A percentile compares a stretch with the other conserved stretches of the same genome.
These are phyloP conservation scores for Aselliscus stoliczkanus DNA, from an alignment of 2,797 vertebrate genomes.

Conservation along the genomic window DNA sequence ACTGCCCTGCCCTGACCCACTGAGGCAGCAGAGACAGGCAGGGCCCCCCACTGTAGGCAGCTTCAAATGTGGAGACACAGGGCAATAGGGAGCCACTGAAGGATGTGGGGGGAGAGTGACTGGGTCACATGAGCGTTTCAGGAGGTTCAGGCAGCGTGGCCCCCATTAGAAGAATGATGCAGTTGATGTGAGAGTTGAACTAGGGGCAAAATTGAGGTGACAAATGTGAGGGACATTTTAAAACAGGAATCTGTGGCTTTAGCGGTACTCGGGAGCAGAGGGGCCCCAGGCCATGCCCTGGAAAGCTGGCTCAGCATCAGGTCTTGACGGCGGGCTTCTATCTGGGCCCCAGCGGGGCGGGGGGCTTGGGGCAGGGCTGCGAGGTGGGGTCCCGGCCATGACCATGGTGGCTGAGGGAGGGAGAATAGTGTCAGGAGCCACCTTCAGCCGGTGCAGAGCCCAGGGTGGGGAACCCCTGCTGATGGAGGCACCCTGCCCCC, in stretches of 20 bases:
- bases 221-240: not conserved
- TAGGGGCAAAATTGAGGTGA: not conserved
- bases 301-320: not conserved
- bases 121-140: rapidly evolving
- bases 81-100: not conserved
- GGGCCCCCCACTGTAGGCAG: not conserved
- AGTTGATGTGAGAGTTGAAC: rapidly evolving
- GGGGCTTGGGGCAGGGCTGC: not conserved
- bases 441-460: not conserved
- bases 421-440: no score
- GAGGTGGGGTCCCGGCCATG: not conserved
- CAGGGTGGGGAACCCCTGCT: rapidly evolving
- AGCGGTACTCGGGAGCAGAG: not conserved
- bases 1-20: not conserved
- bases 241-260: not conserved
- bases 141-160: rapidly evolving
- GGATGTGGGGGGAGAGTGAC: not conserved
- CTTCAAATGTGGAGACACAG: not conserved
- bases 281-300: not conserved
- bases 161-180: no score
- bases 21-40: not conserved
- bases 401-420: rapidly evolving
- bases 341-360: not conserved
- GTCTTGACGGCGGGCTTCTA: not conserved
- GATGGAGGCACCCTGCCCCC: rapidly evolving